These are phyloP conservation scores for Bombyx huttoni DNA, from an alignment of 2,888 invertebrate genomes.

Conservation along the genomic window DNA sequence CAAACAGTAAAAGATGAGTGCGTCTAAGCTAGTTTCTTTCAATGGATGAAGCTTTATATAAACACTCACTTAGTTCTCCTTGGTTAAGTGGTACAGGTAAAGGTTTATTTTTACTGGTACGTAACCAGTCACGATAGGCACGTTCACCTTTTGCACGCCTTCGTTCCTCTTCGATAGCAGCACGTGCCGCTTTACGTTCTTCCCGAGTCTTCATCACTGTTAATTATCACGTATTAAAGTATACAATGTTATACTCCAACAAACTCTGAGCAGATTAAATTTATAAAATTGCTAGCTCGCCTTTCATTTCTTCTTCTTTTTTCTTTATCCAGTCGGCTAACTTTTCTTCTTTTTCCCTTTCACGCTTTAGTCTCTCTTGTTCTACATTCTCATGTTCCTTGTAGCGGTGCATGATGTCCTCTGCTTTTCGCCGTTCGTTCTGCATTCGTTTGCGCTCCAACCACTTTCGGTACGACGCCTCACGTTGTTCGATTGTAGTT, in stretches of 20 bases:
- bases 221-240: background rate
- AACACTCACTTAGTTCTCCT: constrained; percentile 71
- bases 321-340: constrained; percentile 70
- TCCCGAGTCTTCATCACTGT: constrained; percentile 57
- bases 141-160: constrained; percentile 65
- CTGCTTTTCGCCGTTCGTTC: constrained; percentile 44
- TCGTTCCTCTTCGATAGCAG: constrained; percentile 64
- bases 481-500: constrained; percentile 53
- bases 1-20: no score
- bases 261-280: no score
- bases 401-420: constrained; percentile 48
- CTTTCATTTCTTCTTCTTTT: constrained; percentile 73
- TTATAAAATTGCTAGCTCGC: constrained; percentile 27
- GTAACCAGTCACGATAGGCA: constrained; percentile 76
- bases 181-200: constrained; percentile 56
- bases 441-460: constrained; percentile 59
- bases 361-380: constrained; percentile 42
- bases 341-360: constrained; percentile 54
- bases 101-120: constrained; percentile 74
- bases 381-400: constrained; percentile 40
- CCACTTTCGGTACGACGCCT: constrained; percentile 68
- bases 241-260: no score
- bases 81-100: constrained; percentile 75
- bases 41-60: background rate
- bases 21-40: no score